Conservation (phyloP, 2,113 vertebrate species). For the Panthera tigris region DNA sequence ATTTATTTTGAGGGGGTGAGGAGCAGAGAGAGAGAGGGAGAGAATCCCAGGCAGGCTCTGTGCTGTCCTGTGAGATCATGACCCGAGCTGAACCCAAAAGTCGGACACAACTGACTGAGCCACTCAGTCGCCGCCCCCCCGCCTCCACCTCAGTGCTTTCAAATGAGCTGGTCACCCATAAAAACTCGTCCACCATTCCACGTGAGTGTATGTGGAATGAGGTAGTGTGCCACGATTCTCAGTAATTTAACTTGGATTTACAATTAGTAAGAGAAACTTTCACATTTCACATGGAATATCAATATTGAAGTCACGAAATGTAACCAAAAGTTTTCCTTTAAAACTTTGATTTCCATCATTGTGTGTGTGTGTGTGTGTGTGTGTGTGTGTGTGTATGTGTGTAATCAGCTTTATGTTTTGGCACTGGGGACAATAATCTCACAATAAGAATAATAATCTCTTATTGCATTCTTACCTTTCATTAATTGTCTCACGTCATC, state of each 20-base stretch:
- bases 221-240: not conserved
- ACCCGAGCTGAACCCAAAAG: too few species aligned
- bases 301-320: not conserved
- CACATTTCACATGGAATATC: not conserved
- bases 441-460: not conserved
- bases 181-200: not conserved
- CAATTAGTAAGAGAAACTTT: not conserved
- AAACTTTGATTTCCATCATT: conserved; percentile 23
- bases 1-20: too few species aligned
- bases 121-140: rapidly evolving
- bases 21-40: too few species aligned
- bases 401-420: not conserved
- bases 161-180: not conserved
- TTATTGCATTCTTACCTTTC: not conserved
- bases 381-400: not conserved
- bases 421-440: not conserved
- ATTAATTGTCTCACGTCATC: not conserved
- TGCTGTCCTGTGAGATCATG: too few species aligned
- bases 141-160: not conserved
- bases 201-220: not conserved
- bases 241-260: not conserved
- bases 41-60: too few species aligned
- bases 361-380: not conserved
- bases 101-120: too few species aligned
- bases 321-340: not conserved